Base-by-base conservation (phyloP, 2,113 vertebrate species). In the Butastur rufipennis region DNA sequence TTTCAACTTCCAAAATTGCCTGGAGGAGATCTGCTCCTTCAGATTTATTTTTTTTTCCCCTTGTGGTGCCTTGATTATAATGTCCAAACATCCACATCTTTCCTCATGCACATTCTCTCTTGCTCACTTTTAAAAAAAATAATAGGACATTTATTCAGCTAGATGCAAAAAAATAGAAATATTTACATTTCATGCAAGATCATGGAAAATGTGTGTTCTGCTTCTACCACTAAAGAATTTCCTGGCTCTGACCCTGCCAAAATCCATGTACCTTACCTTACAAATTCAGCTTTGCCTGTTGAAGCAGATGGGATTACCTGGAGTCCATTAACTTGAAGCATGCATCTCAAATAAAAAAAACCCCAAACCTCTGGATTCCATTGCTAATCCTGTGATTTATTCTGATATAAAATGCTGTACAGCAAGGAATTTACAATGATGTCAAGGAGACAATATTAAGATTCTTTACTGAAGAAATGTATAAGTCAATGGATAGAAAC, bases 1-100 rank as follows among this genome's bases (percentile, higher is more conserved):
- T 85, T 82, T 71, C 68, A 53, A 63, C n/a, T 81, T 88, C 59
- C 80, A 59, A 12, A 87, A 79, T 27, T 6, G 75, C 83, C 93
- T 71, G 53, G 31, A 74, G 58, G 52, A 65, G 66, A 80, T 84
- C 66, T 81, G 38, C 71, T 94, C 48, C 52, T 80, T 88, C 61
- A 67, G 10, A 82, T 16, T 81, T 59, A 36, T 32, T 23, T 6
- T 16, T 9, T n/a, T 26, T 36, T 59, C 50, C 9, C 19, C 16
- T 16, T 63, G 2, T 9, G 5, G 25, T 7, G 55, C 11, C 38
- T 95, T 94, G 42, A 66, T 85, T 73, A 55, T 61, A 68, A n/a
- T 36, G 77, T 38, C 67, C 42, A 38, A 58, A 68, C 5, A 10
- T 34, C 29, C 29, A 16, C 18, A 9, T 61, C 52, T 77, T 52